These are phyloP conservation scores for Siphonodentalium dalli DNA, from an alignment of 2,888 invertebrate genomes.

Conservation along the genomic window DNA sequence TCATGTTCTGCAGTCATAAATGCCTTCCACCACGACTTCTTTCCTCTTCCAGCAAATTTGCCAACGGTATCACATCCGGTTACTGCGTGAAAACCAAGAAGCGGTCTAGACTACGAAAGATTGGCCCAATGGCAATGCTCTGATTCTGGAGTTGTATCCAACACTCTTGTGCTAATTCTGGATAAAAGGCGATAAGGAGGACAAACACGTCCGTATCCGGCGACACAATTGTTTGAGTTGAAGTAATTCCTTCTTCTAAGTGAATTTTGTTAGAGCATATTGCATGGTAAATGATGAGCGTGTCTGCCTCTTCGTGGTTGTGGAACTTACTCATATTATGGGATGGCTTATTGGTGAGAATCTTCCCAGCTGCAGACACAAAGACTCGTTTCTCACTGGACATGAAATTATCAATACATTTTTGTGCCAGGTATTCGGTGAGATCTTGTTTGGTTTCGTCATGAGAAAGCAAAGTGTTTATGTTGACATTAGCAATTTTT, in stretches of 20 bases:
- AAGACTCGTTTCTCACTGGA: no score
- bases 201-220: conserved; percentile 8
- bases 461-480: conserved; percentile 8
- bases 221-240: not conserved
- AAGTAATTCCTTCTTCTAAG: no score
- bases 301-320: conserved; percentile 7
- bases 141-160: no score
- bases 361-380: no score
- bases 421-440: conserved; percentile 1
- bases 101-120: not conserved
- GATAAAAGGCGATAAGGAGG: not conserved
- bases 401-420: not conserved
- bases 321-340: not conserved
- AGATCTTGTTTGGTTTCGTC: conserved; percentile 8
- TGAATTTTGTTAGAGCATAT: conserved; percentile 1
- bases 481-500: not conserved
- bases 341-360: no score
- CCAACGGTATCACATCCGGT: conserved; percentile 4
- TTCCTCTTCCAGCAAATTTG: not conserved
- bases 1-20: not conserved
- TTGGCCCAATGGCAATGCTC: not conserved
- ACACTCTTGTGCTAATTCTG: not conserved
- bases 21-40: not conserved
- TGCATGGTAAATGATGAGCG: conserved; percentile 1
- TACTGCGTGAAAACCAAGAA: conserved; percentile 3